Percentiles rank a stretch among this genome's conserved stretches.
Evolutionary conservation across 2,113 vertebrate species (phyloP).

Genomic region (Ptilorrhoa leucosticta): DNA sequence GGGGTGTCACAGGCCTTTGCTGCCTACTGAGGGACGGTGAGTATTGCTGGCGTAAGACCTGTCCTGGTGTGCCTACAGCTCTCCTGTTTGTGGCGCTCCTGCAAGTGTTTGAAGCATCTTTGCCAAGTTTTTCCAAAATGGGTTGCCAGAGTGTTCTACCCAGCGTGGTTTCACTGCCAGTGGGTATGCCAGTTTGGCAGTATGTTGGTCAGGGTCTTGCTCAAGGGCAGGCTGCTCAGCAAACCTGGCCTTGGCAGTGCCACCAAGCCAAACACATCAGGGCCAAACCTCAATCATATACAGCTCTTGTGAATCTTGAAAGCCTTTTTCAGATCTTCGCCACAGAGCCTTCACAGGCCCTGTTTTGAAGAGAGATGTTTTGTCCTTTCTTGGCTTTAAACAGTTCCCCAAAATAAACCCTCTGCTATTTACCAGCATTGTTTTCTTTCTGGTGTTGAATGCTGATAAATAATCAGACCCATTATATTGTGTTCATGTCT

Average conservation of each 20-base stretch:
- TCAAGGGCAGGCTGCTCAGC: background rate
- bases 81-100: background rate
- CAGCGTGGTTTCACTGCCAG: background rate
- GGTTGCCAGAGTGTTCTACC: background rate
- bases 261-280: background rate
- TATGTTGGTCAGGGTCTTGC: background rate
- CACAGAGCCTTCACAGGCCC: background rate
- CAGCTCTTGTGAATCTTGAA: background rate
- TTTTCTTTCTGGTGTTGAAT: constrained; percentile 36
- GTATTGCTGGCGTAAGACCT: background rate
- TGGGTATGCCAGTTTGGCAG: background rate
- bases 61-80: background rate
- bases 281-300: background rate
- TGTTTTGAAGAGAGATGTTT: background rate
- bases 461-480: constrained; percentile 52
- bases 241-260: background rate
- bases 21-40: background rate
- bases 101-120: background rate
- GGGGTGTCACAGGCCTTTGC: background rate
- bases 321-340: background rate
- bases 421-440: constrained; percentile 20
- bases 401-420: background rate
- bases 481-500: constrained; percentile 22
- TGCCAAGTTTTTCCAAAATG: background rate
- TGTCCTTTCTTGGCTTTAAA: constrained; percentile 18